Evolutionary conservation across 64 coral and sea anemone genomes (phyloP).

Genomic region (Stylophora pistillata): DNA sequence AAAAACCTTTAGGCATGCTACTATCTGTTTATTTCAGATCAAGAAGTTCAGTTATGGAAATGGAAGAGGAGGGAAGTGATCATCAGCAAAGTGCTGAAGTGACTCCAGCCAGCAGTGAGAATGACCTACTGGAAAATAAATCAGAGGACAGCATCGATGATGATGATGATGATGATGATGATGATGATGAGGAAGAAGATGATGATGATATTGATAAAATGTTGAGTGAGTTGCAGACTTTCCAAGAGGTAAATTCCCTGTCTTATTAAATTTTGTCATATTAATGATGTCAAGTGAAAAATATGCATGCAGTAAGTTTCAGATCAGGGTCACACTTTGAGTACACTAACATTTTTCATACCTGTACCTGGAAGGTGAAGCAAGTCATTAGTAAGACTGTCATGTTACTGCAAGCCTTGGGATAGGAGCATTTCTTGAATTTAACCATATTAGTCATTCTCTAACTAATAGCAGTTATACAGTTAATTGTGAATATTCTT

Average conservation of each 20-base stretch:
- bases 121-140: conserved; percentile 43
- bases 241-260: conserved; percentile 71
- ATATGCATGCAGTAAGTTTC: no score
- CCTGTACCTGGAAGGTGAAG: no score
- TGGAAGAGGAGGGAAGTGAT: conserved; percentile 23
- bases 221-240: conserved; percentile 80
- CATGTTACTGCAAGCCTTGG: no score
- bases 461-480: no score
- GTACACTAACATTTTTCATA: no score
- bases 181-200: conserved; percentile 82
- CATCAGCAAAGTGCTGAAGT: conserved; percentile 26
- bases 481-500: no score
- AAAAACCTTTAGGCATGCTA: no score
- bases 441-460: no score
- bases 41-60: not conserved
- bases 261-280: not conserved
- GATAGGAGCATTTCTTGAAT: no score
- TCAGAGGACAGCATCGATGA: conserved; percentile 16
- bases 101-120: conserved; percentile 68
- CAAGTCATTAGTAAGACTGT: no score
- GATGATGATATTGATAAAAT: conserved; percentile 96
- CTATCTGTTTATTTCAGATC: not conserved
- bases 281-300: not conserved
- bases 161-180: conserved; percentile 66
- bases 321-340: no score